Evolutionary conservation across 2,888 invertebrate species (phyloP).

Genomic region (Emmelina monodactyla): DNA sequence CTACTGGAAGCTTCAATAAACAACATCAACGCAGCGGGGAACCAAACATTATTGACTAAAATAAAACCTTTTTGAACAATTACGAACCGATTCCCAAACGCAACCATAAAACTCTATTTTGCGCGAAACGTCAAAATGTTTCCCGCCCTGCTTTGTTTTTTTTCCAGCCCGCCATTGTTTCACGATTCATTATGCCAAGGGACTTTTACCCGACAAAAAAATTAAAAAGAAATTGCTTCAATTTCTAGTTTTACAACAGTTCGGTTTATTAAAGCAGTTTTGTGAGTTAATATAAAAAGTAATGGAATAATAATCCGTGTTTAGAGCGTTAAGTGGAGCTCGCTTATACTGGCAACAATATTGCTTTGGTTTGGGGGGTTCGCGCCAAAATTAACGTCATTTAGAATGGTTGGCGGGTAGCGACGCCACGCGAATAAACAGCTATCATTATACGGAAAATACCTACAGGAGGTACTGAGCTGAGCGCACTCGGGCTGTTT

Average conservation of each 20-base stretch:
- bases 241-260: constrained; percentile 30
- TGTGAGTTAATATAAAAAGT: constrained; percentile 1
- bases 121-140: constrained; percentile 44
- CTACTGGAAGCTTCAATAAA: constrained; percentile 48
- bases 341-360: constrained; percentile 1
- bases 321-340: background rate
- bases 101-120: constrained; percentile 33
- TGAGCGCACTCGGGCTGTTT: constrained; percentile 29
- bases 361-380: constrained; percentile 13
- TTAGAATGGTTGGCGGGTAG: constrained; percentile 25
- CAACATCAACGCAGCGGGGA: constrained; percentile 40
- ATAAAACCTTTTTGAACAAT: constrained; percentile 48
- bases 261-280: background rate
- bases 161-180: constrained; percentile 23
- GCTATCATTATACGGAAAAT: constrained; percentile 28
- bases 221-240: constrained; percentile 42
- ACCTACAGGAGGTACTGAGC: constrained; percentile 12
- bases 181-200: constrained; percentile 26
- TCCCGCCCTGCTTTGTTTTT: constrained; percentile 34
- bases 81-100: constrained; percentile 33
- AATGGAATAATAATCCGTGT: constrained; percentile 1
- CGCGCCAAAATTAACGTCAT: constrained; percentile 46
- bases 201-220: constrained; percentile 20
- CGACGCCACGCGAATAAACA: constrained; percentile 37
- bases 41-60: constrained; percentile 27